These are phyloP conservation scores for Callimorpha dominula DNA, from an alignment of 2,888 invertebrate species.

Conservation along the genomic window DNA sequence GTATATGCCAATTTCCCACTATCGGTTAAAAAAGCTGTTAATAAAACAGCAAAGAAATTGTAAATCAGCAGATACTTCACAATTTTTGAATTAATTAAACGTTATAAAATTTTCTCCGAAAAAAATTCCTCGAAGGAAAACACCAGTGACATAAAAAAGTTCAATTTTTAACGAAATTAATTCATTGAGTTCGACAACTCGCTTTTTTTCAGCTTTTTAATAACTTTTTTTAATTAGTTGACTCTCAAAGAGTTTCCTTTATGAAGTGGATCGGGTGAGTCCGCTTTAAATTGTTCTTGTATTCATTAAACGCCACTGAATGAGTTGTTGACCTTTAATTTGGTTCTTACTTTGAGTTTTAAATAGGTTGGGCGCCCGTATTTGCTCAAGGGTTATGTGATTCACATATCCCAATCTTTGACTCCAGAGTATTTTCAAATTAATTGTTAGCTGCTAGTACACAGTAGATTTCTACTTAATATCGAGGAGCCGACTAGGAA, in stretches of 20 bases:
- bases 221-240: conserved; percentile 63
- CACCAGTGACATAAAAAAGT: conserved; percentile 55
- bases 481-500: neutral
- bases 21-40: no score
- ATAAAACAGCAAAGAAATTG: neutral
- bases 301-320: conserved; percentile 55
- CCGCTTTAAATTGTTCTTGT: conserved; percentile 55
- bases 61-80: conserved; percentile 21
- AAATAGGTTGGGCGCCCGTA: conserved; percentile 29
- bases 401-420: neutral
- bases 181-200: conserved; percentile 66
- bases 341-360: conserved; percentile 39
- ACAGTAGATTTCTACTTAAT: no score
- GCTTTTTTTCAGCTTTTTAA: conserved; percentile 55
- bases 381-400: conserved; percentile 20
- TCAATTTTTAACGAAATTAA: conserved; percentile 69
- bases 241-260: conserved; percentile 56
- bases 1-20: no score
- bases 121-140: conserved; percentile 52
- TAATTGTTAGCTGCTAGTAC: neutral
- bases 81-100: conserved; percentile 42
- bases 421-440: neutral
- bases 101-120: conserved; percentile 25
- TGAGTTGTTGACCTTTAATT: conserved; percentile 60
- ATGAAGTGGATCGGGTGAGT: conserved; percentile 42